These are phyloP conservation scores for Pangasianodon gigas DNA, from an alignment of 2,113 vertebrate genomes.

Conservation along the genomic window DNA sequence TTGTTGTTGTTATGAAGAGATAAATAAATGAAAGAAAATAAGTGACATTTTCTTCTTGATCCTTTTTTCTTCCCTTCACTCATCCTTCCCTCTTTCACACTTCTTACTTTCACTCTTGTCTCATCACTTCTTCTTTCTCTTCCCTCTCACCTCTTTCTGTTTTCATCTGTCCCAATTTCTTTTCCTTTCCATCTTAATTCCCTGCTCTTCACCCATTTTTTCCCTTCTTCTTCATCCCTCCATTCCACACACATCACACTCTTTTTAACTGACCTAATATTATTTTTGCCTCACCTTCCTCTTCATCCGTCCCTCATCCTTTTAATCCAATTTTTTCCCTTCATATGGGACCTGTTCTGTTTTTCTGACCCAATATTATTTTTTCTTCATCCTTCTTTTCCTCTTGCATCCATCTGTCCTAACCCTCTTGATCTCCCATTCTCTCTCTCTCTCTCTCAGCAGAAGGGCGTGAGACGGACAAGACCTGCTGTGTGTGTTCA, in stretches of 20 bases:
- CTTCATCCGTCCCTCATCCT: neutral
- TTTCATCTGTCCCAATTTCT: neutral
- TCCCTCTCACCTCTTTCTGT: neutral
- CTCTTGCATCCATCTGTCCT: too few relatives aligned
- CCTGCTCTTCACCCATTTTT: neutral
- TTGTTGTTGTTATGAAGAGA: neutral
- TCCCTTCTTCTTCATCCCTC: conserved; percentile 36
- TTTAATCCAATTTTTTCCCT: neutral
- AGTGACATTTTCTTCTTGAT: neutral
- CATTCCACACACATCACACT: neutral
- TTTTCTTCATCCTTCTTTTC: neutral
- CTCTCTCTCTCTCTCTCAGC: conserved; percentile 1
- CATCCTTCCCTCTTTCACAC: neutral
- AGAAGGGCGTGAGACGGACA: conserved; percentile 11
- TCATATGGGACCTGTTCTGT: neutral
- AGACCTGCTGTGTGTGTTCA: neutral
- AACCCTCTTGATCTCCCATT: neutral
- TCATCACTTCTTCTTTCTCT: neutral
- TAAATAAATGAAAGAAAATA: neutral
- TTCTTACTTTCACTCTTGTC: neutral
- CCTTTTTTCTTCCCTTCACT: neutral
- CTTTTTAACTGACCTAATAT: neutral
- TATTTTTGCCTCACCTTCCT: neutral
- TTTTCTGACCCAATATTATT: neutral
- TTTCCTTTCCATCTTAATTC: neutral